These are phyloP conservation scores for Bos taurus DNA, from an alignment of 2,113 vertebrate species.

Conservation along the genomic window ARS-UCD2.0 NC_037347.1:69643001-69643500, in stretches of 20 bases:
- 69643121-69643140: not conserved
- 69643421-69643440: rapidly evolving
- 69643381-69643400: not conserved
- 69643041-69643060: not conserved
- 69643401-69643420: rapidly evolving
- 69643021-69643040: not conserved
- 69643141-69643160: not conserved
- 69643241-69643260: rapidly evolving
- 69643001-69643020: not conserved
- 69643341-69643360: rapidly evolving
- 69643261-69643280: too few species aligned
- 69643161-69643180: not conserved
- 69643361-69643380: rapidly evolving
- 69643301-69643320: not conserved
- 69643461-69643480: rapidly evolving
- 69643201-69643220: rapidly evolving
- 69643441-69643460: rapidly evolving
- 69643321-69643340: rapidly evolving
- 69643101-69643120: not conserved
- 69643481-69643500: rapidly evolving
- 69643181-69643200: not conserved
- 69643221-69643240: not conserved
- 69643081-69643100: not conserved
- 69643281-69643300: rapidly evolving
- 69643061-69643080: not conserved